Base-by-base conservation (phyloP, 1,140 invertebrate species). In the Drosophila funebris region DNA sequence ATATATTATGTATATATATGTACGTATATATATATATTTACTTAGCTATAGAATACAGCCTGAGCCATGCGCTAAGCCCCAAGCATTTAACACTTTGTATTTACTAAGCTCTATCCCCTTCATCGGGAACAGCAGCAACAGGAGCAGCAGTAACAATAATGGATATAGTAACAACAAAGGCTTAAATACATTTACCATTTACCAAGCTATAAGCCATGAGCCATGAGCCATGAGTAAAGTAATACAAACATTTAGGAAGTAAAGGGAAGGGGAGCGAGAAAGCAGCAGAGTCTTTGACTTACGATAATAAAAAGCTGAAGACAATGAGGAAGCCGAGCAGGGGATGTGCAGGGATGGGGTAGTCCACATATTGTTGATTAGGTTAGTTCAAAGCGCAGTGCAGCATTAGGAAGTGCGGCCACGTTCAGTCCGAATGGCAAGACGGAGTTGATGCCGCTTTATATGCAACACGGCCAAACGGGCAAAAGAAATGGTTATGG, bases 61-160 rank as follows among this genome's bases (percentile, higher is more conserved):
- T n/a, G 29, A 14, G 3, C 14, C 39, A 27, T 27, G 61, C 68
- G 24, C 43, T 41, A 66, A 68, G 64, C 68, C 64, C 46, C 64
- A 53, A 67, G 67, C 75, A 78, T 88, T 87, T 88, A 87, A 78
- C 83, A 87, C 82, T 78, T 88, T 88, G 70, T 82, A 87, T 72
- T 82, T 75, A 68, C 82, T 72, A 48, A 79, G 80, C 70, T 53
- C 50, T 39, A 18, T 39, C 20, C 11, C n/a, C 18, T n/a, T 20
- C 14, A 62, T n/a, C 44, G 57, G 75, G 36, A 73, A 60, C 54
- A 78, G 75, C 57, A 73, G 33, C 24, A 22, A 41, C 48, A 67
- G 58, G 41, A 57, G 53, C 29, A 43, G 52, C 36, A 77, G 72
- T 37, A 41, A 50, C 13, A 61, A 58, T 22, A 39, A 48, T 54